Evolutionary conservation across 2,113 vertebrate species (phyloP).

Genomic region (Dascyllus trimaculatus): DNA sequence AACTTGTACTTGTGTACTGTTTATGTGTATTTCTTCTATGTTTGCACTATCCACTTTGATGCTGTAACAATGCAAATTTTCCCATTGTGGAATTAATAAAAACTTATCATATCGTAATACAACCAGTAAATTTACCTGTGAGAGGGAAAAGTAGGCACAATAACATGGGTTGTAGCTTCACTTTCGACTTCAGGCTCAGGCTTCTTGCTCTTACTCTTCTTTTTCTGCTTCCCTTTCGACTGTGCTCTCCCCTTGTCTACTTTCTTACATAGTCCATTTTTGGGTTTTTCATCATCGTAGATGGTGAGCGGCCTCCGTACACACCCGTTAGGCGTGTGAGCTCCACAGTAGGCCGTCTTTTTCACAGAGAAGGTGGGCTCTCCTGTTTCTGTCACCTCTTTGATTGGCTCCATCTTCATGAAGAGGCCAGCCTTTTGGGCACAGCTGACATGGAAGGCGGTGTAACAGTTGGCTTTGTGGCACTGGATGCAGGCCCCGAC

Average conservation of each 20-base stretch:
- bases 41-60: too few species aligned
- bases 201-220: slow-evolving; percentile 90
- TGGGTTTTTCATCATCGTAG: slow-evolving; percentile 90
- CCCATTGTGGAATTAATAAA: too few species aligned
- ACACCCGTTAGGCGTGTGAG: slow-evolving; percentile 93
- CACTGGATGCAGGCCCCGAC: slow-evolving; percentile 99
- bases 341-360: slow-evolving; percentile 97
- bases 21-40: too few species aligned
- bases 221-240: slow-evolving; percentile 89
- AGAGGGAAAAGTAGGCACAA: slow-evolving; percentile 91
- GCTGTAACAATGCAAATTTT: too few species aligned
- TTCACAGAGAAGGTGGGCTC: slow-evolving; percentile 92
- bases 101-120: too few species aligned
- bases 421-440: slow-evolving; percentile 95
- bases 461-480: slow-evolving; percentile 99
- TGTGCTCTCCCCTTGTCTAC: slow-evolving; percentile 82
- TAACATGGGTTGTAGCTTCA: slow-evolving; percentile 82
- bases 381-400: slow-evolving; percentile 82
- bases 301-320: slow-evolving; percentile 91
- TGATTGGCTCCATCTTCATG: slow-evolving; percentile 98
- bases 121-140: slow-evolving; percentile 88
- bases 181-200: slow-evolving; percentile 85
- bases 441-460: slow-evolving; percentile 97
- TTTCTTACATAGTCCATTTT: slow-evolving; percentile 91
- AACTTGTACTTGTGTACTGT: too few species aligned